Evolutionary conservation across 2,797 vertebrate species (phyloP).

Genomic region (Mormyrus proboscirostris): DNA sequence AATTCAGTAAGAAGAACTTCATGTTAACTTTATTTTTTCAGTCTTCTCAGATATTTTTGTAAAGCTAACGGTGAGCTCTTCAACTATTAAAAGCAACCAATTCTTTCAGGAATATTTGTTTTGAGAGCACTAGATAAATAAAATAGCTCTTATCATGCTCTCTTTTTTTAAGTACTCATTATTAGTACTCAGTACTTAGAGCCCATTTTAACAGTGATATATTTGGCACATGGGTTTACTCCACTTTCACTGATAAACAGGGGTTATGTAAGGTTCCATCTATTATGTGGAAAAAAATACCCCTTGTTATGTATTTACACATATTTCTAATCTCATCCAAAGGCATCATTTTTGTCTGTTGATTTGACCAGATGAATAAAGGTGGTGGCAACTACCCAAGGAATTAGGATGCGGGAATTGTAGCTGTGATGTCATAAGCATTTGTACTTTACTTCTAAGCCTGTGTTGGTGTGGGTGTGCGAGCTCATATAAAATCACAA

Average conservation of each 20-base stretch:
- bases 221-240: neutral
- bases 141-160: neutral
- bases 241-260: neutral
- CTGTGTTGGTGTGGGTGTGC: neutral
- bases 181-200: neutral
- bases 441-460: neutral
- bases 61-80: neutral
- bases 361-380: slow-evolving; percentile 9
- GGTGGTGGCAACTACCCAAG: neutral
- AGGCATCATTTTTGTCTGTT: slow-evolving; percentile 10
- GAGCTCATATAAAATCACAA: slow-evolving; percentile 1
- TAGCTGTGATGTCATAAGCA: neutral
- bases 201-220: neutral
- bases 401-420: neutral
- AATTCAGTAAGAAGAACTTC: neutral
- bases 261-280: neutral
- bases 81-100: neutral
- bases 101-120: neutral
- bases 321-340: neutral
- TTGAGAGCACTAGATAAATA: neutral
- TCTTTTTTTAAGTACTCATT: neutral
- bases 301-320: neutral
- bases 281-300: slow-evolving; percentile 13
- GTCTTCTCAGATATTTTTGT: neutral
- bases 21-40: neutral